Conservation (phyloP, 2,888 invertebrate genomes). For the Papilio demoleus region DNA sequence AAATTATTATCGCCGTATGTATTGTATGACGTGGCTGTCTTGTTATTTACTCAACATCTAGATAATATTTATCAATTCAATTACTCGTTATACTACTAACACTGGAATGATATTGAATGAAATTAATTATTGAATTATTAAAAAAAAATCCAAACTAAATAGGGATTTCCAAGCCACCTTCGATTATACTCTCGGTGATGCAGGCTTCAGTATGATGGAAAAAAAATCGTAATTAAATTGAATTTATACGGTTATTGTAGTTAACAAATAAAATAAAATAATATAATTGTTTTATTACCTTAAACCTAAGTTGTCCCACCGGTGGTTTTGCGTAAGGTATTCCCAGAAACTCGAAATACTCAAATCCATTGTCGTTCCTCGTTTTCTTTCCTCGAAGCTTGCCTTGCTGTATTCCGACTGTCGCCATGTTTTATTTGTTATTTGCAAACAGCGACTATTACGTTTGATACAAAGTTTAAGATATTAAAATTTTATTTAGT, state of each 20-base stretch:
- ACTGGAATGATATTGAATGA: too few species aligned
- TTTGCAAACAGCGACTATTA: not conserved
- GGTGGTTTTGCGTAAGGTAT: constrained; percentile 83
- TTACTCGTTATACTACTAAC: too few species aligned
- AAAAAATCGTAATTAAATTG: too few species aligned
- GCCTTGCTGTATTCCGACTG: constrained; percentile 64
- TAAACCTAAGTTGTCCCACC: constrained; percentile 65
- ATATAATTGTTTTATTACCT: constrained; percentile 48
- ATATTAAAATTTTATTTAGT: not conserved
- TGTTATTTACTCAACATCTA: too few species aligned
- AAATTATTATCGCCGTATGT: not conserved
- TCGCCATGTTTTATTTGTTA: constrained; percentile 48
- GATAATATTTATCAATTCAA: too few species aligned
- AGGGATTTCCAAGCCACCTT: too few species aligned
- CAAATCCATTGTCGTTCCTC: constrained; percentile 62
- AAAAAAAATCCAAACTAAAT: too few species aligned
- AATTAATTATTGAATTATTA: too few species aligned
- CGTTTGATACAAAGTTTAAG: not conserved
- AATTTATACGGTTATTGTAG: too few species aligned
- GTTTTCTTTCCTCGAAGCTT: constrained; percentile 62
- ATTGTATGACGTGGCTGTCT: too few species aligned
- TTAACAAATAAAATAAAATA: not conserved
- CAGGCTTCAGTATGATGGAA: too few species aligned
- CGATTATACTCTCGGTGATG: too few species aligned
- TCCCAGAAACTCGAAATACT: constrained; percentile 72